phyloP scores from a whole-genome alignment of 2,113 vertebrate genomes.

The Anolis carolinensis region DNA sequence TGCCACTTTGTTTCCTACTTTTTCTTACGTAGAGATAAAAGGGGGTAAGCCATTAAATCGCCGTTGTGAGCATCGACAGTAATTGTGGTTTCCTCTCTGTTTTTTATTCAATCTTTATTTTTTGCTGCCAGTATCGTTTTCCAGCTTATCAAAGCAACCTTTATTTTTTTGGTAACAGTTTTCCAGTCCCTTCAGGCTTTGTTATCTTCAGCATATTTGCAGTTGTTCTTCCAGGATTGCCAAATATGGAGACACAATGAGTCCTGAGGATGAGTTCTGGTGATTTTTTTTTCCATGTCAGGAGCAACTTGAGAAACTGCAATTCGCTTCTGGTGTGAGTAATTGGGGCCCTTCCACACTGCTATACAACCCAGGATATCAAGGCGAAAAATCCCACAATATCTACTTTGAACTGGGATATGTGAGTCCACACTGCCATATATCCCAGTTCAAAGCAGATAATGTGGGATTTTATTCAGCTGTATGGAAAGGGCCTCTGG shows the following conservation, averaged over 20 bases:
- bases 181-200: neutral
- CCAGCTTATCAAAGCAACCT: neutral
- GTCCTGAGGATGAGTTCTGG: neutral
- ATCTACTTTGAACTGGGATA: no score
- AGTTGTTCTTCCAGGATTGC: neutral
- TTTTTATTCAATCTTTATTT: neutral
- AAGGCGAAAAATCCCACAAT: no score
- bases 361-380: no score
- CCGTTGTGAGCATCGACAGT: constrained; percentile 24
- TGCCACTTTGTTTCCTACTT: constrained; percentile 27
- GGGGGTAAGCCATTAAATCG: constrained; percentile 22
- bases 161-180: neutral
- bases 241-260: neutral
- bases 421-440: no score
- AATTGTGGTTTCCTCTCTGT: neutral
- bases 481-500: no score
- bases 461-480: no score
- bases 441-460: no score
- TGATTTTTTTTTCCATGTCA: no score
- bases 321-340: no score
- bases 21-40: neutral
- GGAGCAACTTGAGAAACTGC: no score
- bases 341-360: no score
- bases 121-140: neutral
- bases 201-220: neutral